phyloP scores from a whole-genome alignment of 2,113 vertebrate species.

The Pterocles orientalis region DNA sequence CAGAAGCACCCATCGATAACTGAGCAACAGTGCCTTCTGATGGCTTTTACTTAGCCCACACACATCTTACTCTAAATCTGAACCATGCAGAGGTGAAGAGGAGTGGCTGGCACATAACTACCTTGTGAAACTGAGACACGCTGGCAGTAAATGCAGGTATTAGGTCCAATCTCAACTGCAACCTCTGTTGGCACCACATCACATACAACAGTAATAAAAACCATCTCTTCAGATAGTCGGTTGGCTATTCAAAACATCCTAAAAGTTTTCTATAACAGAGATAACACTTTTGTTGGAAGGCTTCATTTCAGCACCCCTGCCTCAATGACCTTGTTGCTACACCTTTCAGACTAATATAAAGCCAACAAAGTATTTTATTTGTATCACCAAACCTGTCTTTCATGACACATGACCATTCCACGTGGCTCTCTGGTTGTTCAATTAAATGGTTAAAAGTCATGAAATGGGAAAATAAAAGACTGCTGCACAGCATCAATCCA shows the following conservation, averaged over 20 bases:
- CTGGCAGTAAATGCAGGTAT: not conserved
- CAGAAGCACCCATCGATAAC: not conserved
- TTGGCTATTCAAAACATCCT: not conserved
- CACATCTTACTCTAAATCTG: not conserved
- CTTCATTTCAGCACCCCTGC: not conserved
- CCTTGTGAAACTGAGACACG: not conserved
- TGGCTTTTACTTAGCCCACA: not conserved
- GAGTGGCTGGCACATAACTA: not conserved
- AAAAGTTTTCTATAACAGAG: not conserved
- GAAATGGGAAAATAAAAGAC: not conserved
- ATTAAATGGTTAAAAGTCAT: not conserved
- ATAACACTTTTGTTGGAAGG: not conserved
- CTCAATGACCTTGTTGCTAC: not conserved
- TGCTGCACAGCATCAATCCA: not conserved
- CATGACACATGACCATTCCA: not conserved
- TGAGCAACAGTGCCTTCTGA: not conserved
- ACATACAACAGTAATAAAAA: not conserved
- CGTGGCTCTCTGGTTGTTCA: not conserved
- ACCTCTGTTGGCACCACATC: not conserved
- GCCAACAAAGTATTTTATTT: not conserved
- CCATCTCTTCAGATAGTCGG: not conserved
- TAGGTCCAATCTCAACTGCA: not conserved
- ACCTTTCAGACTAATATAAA: not conserved
- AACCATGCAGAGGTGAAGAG: not conserved
- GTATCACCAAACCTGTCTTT: not conserved